phyloP scores from a whole-genome alignment of 2,888 invertebrate genomes.

The Aporophyla nigra region DNA sequence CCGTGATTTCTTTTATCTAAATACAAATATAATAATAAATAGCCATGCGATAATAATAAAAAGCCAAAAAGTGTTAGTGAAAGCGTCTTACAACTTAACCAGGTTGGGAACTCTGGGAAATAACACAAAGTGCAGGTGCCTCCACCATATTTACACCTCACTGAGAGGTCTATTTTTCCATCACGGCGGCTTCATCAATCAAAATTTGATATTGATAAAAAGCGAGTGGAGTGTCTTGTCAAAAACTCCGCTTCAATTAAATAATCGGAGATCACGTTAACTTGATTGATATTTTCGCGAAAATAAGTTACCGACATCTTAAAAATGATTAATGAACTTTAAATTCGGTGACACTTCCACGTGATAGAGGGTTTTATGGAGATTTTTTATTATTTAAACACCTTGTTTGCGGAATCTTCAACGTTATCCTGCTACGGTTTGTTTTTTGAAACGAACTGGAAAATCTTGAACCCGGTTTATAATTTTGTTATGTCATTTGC shows the following conservation, averaged over 20 bases:
- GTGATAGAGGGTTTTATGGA: slow-evolving; percentile 28
- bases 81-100: not conserved
- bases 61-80: not conserved
- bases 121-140: not conserved
- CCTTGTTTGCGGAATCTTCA: slow-evolving; percentile 6
- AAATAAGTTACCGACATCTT: slow-evolving; percentile 65
- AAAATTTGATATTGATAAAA: slow-evolving; percentile 67
- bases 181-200: slow-evolving; percentile 64
- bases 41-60: not conserved
- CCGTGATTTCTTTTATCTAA: not conserved
- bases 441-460: not conserved
- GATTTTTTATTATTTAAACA: slow-evolving; percentile 43
- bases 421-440: not conserved
- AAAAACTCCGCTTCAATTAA: slow-evolving; percentile 70
- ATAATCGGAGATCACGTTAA: slow-evolving; percentile 68
- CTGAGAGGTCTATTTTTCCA: slow-evolving; percentile 14
- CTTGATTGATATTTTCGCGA: slow-evolving; percentile 69
- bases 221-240: slow-evolving; percentile 65
- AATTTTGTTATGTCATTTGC: not conserved
- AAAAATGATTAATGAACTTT: slow-evolving; percentile 69
- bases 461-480: not conserved
- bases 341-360: slow-evolving; percentile 57
- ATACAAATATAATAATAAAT: too few relatives aligned
- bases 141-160: slow-evolving; percentile 18
- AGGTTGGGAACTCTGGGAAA: not conserved